Evolutionary conservation across 2,888 invertebrate species (phyloP), one percentile per base, ranked within the genome.

Genomic region (Elaeidobius kamerunicus): DNA sequence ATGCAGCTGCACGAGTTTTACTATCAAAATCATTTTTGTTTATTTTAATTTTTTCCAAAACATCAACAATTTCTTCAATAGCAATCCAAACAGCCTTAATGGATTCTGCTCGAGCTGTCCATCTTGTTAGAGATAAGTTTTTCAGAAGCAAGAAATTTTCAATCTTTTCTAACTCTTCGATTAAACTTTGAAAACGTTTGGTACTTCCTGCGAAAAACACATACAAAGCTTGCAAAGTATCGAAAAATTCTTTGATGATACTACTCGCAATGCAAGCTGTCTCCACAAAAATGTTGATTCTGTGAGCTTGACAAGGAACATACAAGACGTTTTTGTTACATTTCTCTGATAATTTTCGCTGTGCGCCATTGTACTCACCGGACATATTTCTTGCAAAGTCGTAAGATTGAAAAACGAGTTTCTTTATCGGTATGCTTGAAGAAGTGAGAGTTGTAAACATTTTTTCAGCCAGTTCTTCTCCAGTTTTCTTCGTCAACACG

Each of bases 311-410:
- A 14, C 47, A 47, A 18, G 47, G 30, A 28, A 47, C 23, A 28
- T 14, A 47, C 6, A 16, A 3, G 18, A 47, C 19, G 11, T 27
- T 2, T 11, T 39, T 38, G n/a, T 30, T 30, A 36, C 35, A 19
- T 6, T 17, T 20, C 2, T 45, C 45, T 15, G 36, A 12, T 7
- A 39, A 30, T 47, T 38, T 39, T 38, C 38, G 35, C 36, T 50
- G 50, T 2, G 28, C 18, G 16, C 50, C 42, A 12, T 42, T 50
- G 19, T 36, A 50, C 16, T 20, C 2, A 14, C 50, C 49, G 9
- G 50, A 43, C 41, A 50, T 50, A 15, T 28, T 20, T 12, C 36
- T 12, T 9, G 23, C 50, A 43, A 42, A 50, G 16, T 50, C 50
- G 20, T 50, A 41, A n/a, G 50, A 50, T 15, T 50, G 43, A 27